Evolutionary conservation across 2,888 invertebrate genomes (phyloP), one percentile per base, ranked within the genome.

Genomic region (Caenorhabditis auriculariae): DNA sequence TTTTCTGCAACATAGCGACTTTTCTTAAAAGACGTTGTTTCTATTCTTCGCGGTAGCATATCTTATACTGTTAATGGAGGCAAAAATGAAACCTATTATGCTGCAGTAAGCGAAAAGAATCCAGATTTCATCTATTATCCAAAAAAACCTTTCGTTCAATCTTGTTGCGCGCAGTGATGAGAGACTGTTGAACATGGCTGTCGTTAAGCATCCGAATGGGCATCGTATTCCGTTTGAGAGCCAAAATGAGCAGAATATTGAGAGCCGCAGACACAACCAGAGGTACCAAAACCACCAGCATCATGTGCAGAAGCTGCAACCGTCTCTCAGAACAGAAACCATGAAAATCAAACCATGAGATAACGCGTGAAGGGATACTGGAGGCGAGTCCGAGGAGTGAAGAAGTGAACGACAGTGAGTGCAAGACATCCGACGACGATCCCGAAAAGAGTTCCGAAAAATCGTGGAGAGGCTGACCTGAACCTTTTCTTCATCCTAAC

Each of bases 201-300:
- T 63, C 63, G 27, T 63, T 56, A 12, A 63, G 39, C 63, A 63
- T 63, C 26, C 53, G 21, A 17, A 59, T 28, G 4, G 63, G 63
- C 59, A 63, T 63, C 27, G 59, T 60, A 38, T 69, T 66, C 45
- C 38, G 56, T 15, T 59, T 66, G n/a, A 73, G 67, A 4, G 70
- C 70, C 23, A 56, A 50, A 23, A 73, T 62, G 27, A 73, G 58
- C 15, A 65, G 53, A 38, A 54, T 61, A 39, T 73, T 73, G 7
- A 69, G 53, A 12, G 52, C 32, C 12, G 59, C 53, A 23, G 65
- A 69, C n/a, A 73, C 49, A n/a, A 60, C 27, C 39, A 64, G 49
- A 12, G 72, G 72, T 12, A 69, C 57, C 23, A 66, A 50, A 26
- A 72, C 63, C 26, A 73, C 60, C 15, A 61, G 42, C 23, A 64